Evolutionary conservation across 1,140 invertebrate species (phyloP), one percentile per base, ranked within the genome.

Genomic region (Tetragnatha versicolor): DNA sequence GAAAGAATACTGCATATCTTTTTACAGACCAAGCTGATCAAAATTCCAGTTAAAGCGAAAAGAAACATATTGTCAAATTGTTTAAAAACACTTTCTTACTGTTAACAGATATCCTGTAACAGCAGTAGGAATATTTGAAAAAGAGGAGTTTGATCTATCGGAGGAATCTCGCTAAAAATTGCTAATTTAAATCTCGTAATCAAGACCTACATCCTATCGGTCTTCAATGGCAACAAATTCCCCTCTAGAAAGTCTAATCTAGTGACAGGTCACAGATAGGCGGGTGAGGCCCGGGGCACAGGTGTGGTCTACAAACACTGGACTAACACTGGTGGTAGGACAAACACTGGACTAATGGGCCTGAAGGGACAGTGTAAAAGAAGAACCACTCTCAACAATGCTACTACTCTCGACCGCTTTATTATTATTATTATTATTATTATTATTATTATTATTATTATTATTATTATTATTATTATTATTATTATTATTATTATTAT

Each of bases 381-480:
- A 51, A n/a, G 66, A n/a, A 22, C 31, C 53, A 55, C 20, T 31
- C 53, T 73, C 53, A 73, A 73, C 69, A 73, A 73, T 73, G 53
- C 51, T 60, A 33, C 17, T n/a, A n/a, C n/a, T n/a, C 49, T 1
- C 39, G 69, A 73, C 60, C 68, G 29, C 47, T 39, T 73, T 60
- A 58, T 72, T 60, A 58, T 73, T 60, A 60, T 73, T 73, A 73
- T 73, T 55, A 55, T 42, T 27, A 25, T 55, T 55, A 55, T 25
- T 31, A n/a, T 73, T 60, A 58, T 72, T 60, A 58, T 73, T 60
- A 60, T 73, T 73, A 73, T 73, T 55, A 55, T 42, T 27, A 25
- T 55, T 55, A 55, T 25, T 31, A n/a, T 73, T 60, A 58, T 72
- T 60, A 58, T 73, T 60, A 60, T 73, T 73, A 73, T 73, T 55